Base-by-base conservation (phyloP, 2,888 invertebrate species). In the Limnephilus lunatus region DNA sequence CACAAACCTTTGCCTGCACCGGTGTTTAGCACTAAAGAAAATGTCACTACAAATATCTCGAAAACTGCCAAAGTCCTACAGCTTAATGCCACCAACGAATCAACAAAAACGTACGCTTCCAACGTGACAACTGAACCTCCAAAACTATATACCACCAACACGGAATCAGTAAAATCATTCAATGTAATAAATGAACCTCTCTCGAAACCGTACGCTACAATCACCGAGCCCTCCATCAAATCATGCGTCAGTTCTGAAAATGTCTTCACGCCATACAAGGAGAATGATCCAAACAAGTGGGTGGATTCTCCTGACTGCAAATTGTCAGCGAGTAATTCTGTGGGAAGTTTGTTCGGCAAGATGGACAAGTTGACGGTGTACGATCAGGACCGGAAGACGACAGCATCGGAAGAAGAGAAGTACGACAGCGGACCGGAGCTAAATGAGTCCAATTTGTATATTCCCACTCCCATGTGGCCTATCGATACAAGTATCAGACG, bases 401-500 rank as follows among this genome's bases (percentile, higher is more conserved):
- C 25, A 25, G 48, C 68, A 4, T 93, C 89, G 0, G 93, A 93
- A 85, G 92, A 93, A 32, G 93, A 94, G 53, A 94, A 94, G 85
- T 94, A 94, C 89, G 95, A 95, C 93, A 92, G 94, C 88, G 94
- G 95, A 85, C 94, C 94, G 2, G 95, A 94, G 91, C 94, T 94
- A 80, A 94, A 94, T 25, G 95, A 95, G 80, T 94, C 95, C 89
- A 95, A 96, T 93, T 95, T 95, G 94, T 95, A 95, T 93, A 95
- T 95, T 91, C 95, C 95, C 2, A 95, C 94, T 92, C 95, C 95
- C 4, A 94, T 95, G 85, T 98, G 98, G 98, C 96, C 97, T 44
- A 96, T 97, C 0, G 97, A 97, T 95, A 97, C 97, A 0, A 97
- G 97, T 94, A 97, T 97, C 95, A 96, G 98, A 92, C 96, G 97